Conservation (phyloP, 2,113 vertebrate genomes). For the Eidolon helvum region DNA sequence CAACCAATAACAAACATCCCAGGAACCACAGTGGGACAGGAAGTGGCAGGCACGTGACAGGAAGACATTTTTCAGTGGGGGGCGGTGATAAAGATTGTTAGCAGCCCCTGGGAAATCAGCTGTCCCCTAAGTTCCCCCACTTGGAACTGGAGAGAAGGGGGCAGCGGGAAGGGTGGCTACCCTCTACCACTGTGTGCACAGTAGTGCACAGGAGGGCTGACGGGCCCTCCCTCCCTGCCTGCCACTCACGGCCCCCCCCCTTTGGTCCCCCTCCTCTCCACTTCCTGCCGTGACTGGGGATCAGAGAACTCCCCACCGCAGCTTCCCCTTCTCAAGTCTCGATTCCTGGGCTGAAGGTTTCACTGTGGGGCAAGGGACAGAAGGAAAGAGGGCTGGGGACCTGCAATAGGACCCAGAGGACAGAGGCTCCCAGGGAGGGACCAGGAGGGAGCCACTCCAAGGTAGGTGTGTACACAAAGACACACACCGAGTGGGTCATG, state of each 20-base stretch:
- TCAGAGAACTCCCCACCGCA: conserved; percentile 80
- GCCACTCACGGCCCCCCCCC: conserved; percentile 45
- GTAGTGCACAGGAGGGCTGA: neutral
- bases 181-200: no score
- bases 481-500: conserved; percentile 52
- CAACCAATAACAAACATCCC: conserved; percentile 79
- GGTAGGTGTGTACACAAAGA: conserved; percentile 38
- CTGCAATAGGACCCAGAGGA: conserved; percentile 51
- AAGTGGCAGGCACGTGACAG: conserved; percentile 74
- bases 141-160: neutral
- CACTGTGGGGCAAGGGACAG: conserved; percentile 70
- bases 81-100: conserved; percentile 4
- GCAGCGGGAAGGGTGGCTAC: neutral
- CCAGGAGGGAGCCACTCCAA: conserved; percentile 7
- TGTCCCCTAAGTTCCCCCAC: neutral
- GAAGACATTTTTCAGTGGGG: conserved; percentile 53
- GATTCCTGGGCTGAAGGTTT: conserved; percentile 81
- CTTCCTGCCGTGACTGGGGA: conserved; percentile 84
- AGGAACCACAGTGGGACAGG: conserved; percentile 77
- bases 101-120: conserved; percentile 5
- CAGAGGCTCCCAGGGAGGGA: conserved; percentile 6
- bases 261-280: conserved; percentile 54
- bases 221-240: neutral
- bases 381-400: conserved; percentile 41
- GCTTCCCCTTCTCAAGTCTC: conserved; percentile 83